A percentile compares a stretch with the other conserved stretches of the same genome.
Conservation (phyloP, 2,888 invertebrate species). For the Acanthosepion lycidas region DNA sequence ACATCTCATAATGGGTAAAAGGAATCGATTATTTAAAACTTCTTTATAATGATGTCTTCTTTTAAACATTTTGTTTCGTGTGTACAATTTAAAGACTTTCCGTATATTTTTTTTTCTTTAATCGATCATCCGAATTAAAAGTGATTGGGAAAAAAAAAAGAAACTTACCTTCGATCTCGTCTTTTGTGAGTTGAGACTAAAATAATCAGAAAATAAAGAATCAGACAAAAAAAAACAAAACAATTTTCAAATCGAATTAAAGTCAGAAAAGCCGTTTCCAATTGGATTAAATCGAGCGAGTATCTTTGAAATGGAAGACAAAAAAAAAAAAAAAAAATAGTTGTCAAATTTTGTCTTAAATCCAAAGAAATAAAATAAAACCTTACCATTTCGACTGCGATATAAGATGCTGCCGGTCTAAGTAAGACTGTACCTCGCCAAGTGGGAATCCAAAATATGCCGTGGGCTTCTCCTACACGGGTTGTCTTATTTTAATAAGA, state of each 20-base stretch:
- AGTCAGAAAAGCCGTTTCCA: background rate
- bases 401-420: slow-evolving; percentile 36
- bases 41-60: too few species aligned
- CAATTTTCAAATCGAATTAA: background rate
- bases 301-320: too few species aligned
- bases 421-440: slow-evolving; percentile 44
- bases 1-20: too few species aligned
- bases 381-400: slow-evolving; percentile 41
- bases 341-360: background rate
- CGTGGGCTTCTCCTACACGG: slow-evolving; percentile 36
- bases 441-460: slow-evolving; percentile 46
- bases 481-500: slow-evolving; percentile 47
- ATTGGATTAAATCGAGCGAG: background rate
- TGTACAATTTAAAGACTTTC: too few species aligned
- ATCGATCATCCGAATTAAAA: too few species aligned
- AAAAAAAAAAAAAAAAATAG: background rate
- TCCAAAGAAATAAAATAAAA: background rate
- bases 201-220: background rate
- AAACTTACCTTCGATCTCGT: slow-evolving; percentile 43
- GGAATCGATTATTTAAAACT: too few species aligned
- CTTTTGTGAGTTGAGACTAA: slow-evolving; percentile 42
- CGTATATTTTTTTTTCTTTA: too few species aligned
- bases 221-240: background rate
- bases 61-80: too few species aligned
- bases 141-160: background rate